Evolutionary conservation across 1,140 invertebrate species (phyloP).

Genomic region (Neodiprion virginianus): DNA sequence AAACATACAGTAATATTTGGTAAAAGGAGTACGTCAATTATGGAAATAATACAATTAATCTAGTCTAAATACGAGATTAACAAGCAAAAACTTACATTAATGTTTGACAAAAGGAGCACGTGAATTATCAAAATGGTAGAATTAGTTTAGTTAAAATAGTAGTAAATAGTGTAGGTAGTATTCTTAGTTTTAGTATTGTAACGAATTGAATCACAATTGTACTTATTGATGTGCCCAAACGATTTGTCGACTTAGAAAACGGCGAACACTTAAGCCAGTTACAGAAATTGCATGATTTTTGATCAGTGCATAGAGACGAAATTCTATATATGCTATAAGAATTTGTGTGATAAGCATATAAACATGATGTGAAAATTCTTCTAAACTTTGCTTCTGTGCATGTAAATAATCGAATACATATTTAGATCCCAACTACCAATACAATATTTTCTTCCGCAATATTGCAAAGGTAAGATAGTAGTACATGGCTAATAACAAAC

Average conservation of each 20-base stretch:
- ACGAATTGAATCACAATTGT: background rate
- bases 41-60: too few relatives aligned
- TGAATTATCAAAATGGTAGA: background rate
- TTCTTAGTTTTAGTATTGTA: background rate
- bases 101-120: background rate
- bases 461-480: too few relatives aligned
- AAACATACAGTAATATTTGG: slow-evolving; percentile 9
- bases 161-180: slow-evolving; percentile 4
- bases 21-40: background rate
- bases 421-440: too few relatives aligned
- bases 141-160: background rate
- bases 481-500: too few relatives aligned
- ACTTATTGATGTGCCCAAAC: slow-evolving; percentile 10
- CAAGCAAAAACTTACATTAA: slow-evolving; percentile 8
- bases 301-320: slow-evolving; percentile 11
- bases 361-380: slow-evolving; percentile 11
- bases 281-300: slow-evolving; percentile 14
- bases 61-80: too few relatives aligned
- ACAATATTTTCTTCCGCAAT: too few relatives aligned
- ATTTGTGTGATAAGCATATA: slow-evolving; percentile 5
- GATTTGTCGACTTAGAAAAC: slow-evolving; percentile 3
- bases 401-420: too few relatives aligned
- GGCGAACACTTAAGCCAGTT: slow-evolving; percentile 8
- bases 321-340: slow-evolving; percentile 1
- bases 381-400: too few relatives aligned